Conservation (phyloP, 2,113 vertebrate species). For the Helogale parvula region DNA sequence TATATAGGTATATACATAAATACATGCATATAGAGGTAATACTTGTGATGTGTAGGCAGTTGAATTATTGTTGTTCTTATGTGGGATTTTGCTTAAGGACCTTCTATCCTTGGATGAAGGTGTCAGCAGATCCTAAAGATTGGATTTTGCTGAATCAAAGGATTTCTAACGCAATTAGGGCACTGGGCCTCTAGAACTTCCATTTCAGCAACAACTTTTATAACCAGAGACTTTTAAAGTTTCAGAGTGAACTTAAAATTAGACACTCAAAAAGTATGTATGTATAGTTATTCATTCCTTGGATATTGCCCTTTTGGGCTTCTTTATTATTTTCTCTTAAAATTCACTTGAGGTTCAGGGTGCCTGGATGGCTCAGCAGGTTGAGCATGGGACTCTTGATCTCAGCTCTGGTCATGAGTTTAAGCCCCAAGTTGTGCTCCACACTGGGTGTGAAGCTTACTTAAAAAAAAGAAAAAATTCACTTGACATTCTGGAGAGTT, state of each 20-base stretch:
- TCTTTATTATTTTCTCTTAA: not conserved
- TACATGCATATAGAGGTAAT: accelerated
- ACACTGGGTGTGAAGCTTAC: no score
- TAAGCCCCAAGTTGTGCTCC: no score
- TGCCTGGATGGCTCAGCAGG: no score
- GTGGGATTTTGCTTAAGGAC: not conserved
- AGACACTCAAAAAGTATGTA: not conserved
- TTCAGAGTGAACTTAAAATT: not conserved
- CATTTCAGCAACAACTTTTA: not conserved
- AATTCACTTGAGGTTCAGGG: not conserved
- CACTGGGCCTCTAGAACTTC: not conserved
- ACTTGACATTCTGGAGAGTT: not conserved
- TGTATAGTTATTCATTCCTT: not conserved
- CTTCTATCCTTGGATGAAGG: not conserved
- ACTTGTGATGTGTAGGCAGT: not conserved
- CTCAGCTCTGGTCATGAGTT: no score
- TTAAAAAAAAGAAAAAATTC: no score
- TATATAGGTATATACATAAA: not conserved
- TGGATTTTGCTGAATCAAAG: not conserved
- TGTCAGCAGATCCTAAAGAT: not conserved
- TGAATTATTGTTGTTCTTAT: not conserved
- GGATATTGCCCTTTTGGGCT: not conserved
- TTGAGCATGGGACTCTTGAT: no score
- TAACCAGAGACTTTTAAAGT: not conserved
- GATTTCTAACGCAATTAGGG: not conserved